Conservation (phyloP, 64 coral and sea anemone genomes). For the Stichodactyla helianthus region DNA sequence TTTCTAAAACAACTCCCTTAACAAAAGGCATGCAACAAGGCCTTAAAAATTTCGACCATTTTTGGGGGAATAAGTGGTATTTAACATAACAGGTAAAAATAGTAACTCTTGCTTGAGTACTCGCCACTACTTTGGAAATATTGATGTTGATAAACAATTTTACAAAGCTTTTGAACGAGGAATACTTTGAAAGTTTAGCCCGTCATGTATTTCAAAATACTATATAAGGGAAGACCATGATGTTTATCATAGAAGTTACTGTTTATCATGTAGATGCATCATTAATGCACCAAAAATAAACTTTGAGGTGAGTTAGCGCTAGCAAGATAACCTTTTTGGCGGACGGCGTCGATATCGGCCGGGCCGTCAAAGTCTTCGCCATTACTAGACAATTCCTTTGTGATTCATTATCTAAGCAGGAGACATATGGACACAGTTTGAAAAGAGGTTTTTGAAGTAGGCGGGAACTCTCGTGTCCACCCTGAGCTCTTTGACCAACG, state of each 20-base stretch:
- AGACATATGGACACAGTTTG: neutral
- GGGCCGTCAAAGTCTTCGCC: neutral
- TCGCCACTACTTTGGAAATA: neutral
- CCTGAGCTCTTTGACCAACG: too few species aligned
- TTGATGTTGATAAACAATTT: neutral
- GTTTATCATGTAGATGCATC: neutral
- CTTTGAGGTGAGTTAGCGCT: neutral
- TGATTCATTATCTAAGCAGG: neutral
- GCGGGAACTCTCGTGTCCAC: too few species aligned
- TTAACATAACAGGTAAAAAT: too few species aligned
- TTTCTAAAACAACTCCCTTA: too few species aligned
- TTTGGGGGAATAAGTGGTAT: too few species aligned
- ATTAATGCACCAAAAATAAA: neutral
- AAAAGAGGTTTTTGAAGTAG: too few species aligned
- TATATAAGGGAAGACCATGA: neutral
- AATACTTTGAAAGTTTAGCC: neutral
- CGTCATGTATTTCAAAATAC: too few species aligned
- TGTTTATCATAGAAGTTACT: neutral
- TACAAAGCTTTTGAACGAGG: neutral
- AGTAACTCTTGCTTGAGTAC: neutral
- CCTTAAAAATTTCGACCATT: too few species aligned
- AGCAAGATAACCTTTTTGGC: neutral
- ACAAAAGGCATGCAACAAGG: too few species aligned
- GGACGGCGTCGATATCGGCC: neutral
- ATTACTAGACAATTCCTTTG: neutral